Base-by-base conservation (phyloP, 2,888 invertebrate genomes). In the Capitulum mitella region DNA sequence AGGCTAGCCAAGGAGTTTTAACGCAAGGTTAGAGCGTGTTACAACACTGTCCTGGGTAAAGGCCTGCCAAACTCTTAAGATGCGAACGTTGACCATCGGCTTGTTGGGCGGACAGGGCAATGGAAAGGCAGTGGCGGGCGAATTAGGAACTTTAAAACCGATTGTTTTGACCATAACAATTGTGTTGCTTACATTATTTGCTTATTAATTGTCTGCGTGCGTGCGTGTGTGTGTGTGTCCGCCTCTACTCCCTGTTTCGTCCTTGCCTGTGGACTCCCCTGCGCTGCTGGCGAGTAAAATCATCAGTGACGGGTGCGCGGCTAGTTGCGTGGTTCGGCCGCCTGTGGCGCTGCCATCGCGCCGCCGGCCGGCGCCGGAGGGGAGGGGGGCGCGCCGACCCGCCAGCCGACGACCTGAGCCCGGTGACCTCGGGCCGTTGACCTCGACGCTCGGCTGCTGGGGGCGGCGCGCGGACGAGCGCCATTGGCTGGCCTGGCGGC, bases 141-240 rank as follows among this genome's bases (percentile, higher is more conserved):
- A 61, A 32, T n/a, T 61, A 61, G 32, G n/a, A 61, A 29, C 58
- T 32, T 61, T 61, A 32, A 64, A 29, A n/a, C 70, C 70, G 70
- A 37, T 26, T 70, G 70, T 70, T 70, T 70, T 70, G 70, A 70
- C 70, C 37, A 70, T 70, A 70, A 70, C 70, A 37, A 70, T 70
- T 70, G 70, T 70, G 70, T 70, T 70, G 70, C 70, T 32, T 32
- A 70, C 70, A 70, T 70, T 70, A 70, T 70, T 70, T 70, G 70
- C 70, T 37, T 70, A 70, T 37, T 70, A 70, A 70, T 70, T 70
- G 70, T 70, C 19, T 70, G 70, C 70, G 70, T 70, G 34, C 6
- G 37, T 29, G 70, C 16, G 37, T 70, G 61, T 29, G 29, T 58
- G 5, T 19, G 64, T 64, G 58, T 58, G 58, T 58, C 29, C 34